Evolutionary conservation across 2,888 invertebrate species (phyloP), one percentile per base, ranked within the genome.

Genomic region (Zele albiditarsus): DNA sequence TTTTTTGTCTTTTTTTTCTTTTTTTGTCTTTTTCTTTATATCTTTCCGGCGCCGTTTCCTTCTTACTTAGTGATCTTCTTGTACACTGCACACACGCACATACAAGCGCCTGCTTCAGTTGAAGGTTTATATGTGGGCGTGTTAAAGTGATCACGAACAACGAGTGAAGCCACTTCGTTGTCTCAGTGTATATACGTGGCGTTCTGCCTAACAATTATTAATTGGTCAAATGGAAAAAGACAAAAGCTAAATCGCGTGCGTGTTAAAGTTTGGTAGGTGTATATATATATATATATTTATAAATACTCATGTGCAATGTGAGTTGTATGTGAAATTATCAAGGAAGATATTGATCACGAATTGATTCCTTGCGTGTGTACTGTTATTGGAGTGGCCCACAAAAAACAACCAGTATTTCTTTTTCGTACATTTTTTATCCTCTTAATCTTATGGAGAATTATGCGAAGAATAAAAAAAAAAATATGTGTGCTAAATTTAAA

Each of bases 191-290:
- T 38, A 38, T 63, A 38, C 38, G 20, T 38, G 23, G 38, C 23
- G 20, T 63, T 38, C 23, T 63, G 20, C 20, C 8, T 8, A 38
- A 63, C 49, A 68, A 68, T 53, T 49, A 71, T 71, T 53, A 20
- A 53, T 53, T 53, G 53, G 53, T 20, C 2, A 53, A 20, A 53
- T 20, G 4, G 12, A 53, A 8, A 10, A 53, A 53, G 8, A 6
- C n/a, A 46, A 46, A 46, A 46, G n/a, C n/a, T 46, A 4, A 46
- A 46, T 46, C n/a, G 46, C 46, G 3, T 46, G 46, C 16, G 46
- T 46, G 46, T n/a, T n/a, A 16, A n/a, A n/a, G 46, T 46, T 46
- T 46, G 16, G 46, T 46, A 46, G 46, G 46, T 46, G 46, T 46
- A 46, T n/a, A 16, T 46, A n/a, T n/a, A 14, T n/a, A 46, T n/a